phyloP scores from a whole-genome alignment of 2,888 invertebrate species.

The Himalopsyche anomala region DNA sequence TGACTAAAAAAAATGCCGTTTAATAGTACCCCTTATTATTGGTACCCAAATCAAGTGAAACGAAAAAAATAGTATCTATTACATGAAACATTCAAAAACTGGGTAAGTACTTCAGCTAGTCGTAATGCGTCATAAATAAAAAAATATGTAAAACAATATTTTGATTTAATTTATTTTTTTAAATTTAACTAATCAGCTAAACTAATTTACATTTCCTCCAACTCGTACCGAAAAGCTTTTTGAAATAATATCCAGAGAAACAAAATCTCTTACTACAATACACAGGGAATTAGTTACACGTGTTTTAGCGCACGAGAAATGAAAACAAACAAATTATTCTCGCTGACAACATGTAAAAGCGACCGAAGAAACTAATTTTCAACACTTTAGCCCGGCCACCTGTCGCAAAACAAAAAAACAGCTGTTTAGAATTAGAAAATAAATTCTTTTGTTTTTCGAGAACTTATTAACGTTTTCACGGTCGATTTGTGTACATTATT shows the following conservation, averaged over 20 bases:
- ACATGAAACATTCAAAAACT: too few relatives aligned
- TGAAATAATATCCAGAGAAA: not conserved
- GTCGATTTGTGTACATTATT: not conserved
- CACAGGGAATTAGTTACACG: not conserved
- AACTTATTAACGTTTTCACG: not conserved
- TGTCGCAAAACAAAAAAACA: not conserved
- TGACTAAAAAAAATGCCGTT: too few relatives aligned
- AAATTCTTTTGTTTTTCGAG: conserved; percentile 14
- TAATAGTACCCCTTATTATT: too few relatives aligned
- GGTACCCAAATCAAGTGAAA: too few relatives aligned
- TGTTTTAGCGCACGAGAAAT: not conserved
- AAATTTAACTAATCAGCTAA: too few relatives aligned
- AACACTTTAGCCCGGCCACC: not conserved
- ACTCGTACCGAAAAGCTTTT: not conserved
- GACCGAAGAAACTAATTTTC: not conserved
- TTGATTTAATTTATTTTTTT: too few relatives aligned
- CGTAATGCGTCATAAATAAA: too few relatives aligned
- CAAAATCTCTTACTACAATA: not conserved
- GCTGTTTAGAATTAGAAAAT: not conserved
- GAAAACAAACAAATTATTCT: conserved; percentile 30
- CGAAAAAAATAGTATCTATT: too few relatives aligned
- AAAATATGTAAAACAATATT: too few relatives aligned
- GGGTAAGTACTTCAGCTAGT: too few relatives aligned
- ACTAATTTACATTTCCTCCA: too few relatives aligned
- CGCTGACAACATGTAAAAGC: conserved; percentile 19